phyloP scores from a whole-genome alignment of 2,113 vertebrate genomes.

The Hippocampus abdominalis region DNA sequence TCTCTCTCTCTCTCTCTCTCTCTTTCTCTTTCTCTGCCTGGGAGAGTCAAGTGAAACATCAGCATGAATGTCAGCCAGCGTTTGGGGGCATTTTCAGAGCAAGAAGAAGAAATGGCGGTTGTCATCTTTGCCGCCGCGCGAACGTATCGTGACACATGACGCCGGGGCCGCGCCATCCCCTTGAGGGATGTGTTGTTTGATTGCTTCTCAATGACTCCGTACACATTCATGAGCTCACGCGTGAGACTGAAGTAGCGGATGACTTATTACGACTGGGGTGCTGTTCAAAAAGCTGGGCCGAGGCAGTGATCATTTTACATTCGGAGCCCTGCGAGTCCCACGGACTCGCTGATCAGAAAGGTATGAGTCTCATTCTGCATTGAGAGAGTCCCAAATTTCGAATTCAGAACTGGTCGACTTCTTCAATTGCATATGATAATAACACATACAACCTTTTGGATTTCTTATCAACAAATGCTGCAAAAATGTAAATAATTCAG shows the following conservation, averaged over 20 bases:
- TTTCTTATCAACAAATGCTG: too few species aligned
- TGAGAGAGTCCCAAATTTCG: too few species aligned
- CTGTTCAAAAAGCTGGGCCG: not conserved
- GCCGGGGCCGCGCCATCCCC: not conserved
- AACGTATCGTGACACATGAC: slow-evolving; percentile 30
- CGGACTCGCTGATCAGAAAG: too few species aligned
- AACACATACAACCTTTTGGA: too few species aligned
- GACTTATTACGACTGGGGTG: not conserved
- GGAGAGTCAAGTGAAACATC: slow-evolving; percentile 26
- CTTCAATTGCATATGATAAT: too few species aligned
- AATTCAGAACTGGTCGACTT: too few species aligned
- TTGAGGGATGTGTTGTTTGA: not conserved
- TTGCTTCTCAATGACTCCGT: not conserved
- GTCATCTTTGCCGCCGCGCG: slow-evolving; percentile 30
- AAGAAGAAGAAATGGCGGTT: slow-evolving; percentile 39
- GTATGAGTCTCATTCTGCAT: too few species aligned
- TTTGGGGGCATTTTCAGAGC: slow-evolving; percentile 42
- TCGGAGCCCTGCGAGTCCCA: too few species aligned
- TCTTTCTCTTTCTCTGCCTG: not conserved
- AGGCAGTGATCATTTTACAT: not conserved
- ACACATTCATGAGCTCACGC: not conserved
- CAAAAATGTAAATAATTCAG: too few species aligned
- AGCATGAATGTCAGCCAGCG: slow-evolving; percentile 42
- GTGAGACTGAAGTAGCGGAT: not conserved
- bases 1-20: not conserved